Base-by-base conservation (phyloP, 1,140 invertebrate genomes). In the Metaphire vulgaris region DNA sequence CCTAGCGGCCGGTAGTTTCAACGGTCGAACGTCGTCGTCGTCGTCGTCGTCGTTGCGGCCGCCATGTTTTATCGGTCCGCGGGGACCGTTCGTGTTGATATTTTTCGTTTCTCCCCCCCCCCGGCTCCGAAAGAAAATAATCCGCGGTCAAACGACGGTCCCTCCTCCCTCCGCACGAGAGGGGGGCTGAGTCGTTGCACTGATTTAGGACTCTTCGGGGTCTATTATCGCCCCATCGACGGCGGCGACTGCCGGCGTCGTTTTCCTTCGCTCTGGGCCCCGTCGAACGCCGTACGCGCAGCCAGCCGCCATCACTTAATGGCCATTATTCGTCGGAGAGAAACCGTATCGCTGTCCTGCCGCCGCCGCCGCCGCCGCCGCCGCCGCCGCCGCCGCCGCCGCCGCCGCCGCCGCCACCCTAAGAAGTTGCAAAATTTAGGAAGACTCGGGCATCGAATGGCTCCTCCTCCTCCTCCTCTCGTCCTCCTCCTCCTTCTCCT, bases 401-500 rank as follows among this genome's bases (percentile, higher is more conserved):
- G n/a, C n/a, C n/a, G n/a, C n/a, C n/a, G n/a, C 21, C 21, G 41
- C 41, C 6, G 41, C 41, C 41, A 21, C 6, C 41, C 41, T 56
- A 56, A 56, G 41, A 56, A 56, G 41, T 56, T 56, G 41, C 41
- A 56, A 56, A 56, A 56, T 56, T 56, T 56, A 56, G 41, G 41
- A 56, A 56, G 6, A 56, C 6, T 21, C 6, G 6, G 6, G 41
- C 41, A 56, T 75, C 30, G 16, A 41, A 28, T 26, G 26, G 1
- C 34, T n/a, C 56, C 72, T 33, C 72, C 1, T n/a, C 26, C 33
- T 16, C 15, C 28, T 26, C 1, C 33, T n/a, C 30, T 14, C n/a
- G 26, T n/a, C 32, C 70, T 1, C 6, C 21, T 33, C n/a, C 29
- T 32, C 15, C 34, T n/a, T 73, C 72, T 33, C 72, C 1, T n/a